These are phyloP conservation scores for Heteropelma amictum DNA, from an alignment of 2,888 invertebrate species.

Conservation along the genomic window DNA sequence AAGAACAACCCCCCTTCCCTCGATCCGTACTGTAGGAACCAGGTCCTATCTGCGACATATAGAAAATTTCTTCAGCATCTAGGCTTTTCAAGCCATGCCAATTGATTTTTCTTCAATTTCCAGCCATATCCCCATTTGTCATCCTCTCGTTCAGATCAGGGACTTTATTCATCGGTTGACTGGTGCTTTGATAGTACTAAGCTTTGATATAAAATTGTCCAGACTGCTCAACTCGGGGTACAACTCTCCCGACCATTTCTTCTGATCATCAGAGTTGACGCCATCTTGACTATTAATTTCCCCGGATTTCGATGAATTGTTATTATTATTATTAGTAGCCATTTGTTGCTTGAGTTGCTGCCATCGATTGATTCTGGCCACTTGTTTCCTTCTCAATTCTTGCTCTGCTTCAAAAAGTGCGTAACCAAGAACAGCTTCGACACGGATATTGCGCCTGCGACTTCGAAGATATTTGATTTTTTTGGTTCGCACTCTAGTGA, in stretches of 20 bases:
- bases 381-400: conserved; percentile 82
- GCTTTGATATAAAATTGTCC: conserved; percentile 83
- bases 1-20: neutral
- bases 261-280: conserved; percentile 22
- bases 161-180: conserved; percentile 75
- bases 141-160: neutral
- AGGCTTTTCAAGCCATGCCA: conserved; percentile 37
- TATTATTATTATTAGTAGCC: conserved; percentile 3
- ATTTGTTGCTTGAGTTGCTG: conserved; percentile 72
- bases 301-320: conserved; percentile 21
- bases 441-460: conserved; percentile 82
- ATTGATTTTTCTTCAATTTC: neutral
- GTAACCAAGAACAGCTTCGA: conserved; percentile 83
- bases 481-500: conserved; percentile 83
- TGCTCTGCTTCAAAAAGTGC: conserved; percentile 81
- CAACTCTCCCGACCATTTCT: conserved; percentile 64
- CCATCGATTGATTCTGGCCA: conserved; percentile 83
- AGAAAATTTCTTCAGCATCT: neutral
- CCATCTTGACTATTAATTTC: conserved; percentile 44
- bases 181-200: conserved; percentile 80
- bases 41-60: neutral
- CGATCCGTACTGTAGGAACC: neutral
- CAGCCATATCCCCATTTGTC: neutral
- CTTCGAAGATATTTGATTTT: conserved; percentile 80
- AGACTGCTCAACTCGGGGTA: conserved; percentile 82